Evolutionary conservation across 2,113 vertebrate genomes (phyloP).

Genomic region (Campylomormyrus tamandua): DNA sequence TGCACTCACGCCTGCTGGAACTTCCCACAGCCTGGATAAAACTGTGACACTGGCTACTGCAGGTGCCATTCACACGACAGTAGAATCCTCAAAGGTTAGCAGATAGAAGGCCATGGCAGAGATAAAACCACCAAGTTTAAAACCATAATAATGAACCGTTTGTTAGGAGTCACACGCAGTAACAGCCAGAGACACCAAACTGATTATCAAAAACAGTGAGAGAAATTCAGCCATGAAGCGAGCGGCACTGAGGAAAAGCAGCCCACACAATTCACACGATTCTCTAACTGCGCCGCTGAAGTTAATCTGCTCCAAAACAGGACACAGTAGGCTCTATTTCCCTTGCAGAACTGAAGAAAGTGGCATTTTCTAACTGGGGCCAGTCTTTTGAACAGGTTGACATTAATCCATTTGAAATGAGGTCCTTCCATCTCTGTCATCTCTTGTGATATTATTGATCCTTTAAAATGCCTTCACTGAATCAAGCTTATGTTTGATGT

Average conservation of each 20-base stretch:
- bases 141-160: background rate
- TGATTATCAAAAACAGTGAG: constrained; percentile 1
- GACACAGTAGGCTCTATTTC: background rate
- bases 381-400: background rate
- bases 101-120: background rate
- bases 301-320: background rate
- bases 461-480: background rate
- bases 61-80: background rate
- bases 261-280: background rate
- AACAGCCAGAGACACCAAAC: background rate
- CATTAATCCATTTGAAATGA: constrained; percentile 7
- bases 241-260: background rate
- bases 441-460: background rate
- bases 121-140: background rate
- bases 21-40: background rate
- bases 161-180: background rate
- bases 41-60: background rate
- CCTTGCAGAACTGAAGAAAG: background rate
- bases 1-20: background rate
- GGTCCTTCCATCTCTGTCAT: background rate
- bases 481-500: background rate
- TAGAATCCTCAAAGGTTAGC: background rate
- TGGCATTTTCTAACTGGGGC: background rate
- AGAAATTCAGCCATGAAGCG: background rate
- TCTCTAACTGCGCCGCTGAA: background rate